Evolutionary conservation across 1,140 invertebrate genomes (phyloP).

Genomic region (Papilio polyxenes): DNA sequence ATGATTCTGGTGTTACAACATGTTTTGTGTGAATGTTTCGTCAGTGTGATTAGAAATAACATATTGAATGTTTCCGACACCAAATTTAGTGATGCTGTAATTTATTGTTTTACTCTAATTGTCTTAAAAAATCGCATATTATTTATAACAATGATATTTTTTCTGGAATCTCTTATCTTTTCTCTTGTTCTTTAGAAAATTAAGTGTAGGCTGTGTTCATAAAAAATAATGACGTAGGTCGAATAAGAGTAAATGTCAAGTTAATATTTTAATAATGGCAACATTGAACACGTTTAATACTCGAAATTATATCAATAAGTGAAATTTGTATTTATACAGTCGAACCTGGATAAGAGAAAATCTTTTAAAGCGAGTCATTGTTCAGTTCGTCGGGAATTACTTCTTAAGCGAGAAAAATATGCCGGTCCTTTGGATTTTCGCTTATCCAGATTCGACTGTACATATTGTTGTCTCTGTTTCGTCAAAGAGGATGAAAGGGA

Average conservation of each 20-base stretch:
- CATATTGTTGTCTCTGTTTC: not conserved
- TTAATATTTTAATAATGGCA: conserved; percentile 6
- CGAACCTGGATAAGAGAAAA: no score
- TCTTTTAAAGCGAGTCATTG: no score
- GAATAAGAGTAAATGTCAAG: conserved; percentile 16
- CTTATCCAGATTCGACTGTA: no score
- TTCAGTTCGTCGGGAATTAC: no score
- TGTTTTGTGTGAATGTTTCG: no score
- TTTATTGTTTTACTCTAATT: conserved; percentile 13
- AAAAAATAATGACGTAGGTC: conserved; percentile 1
- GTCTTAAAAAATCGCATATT: not conserved
- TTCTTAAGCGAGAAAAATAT: no score
- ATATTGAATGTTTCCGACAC: not conserved
- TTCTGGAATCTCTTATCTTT: not conserved
- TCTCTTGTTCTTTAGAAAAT: not conserved
- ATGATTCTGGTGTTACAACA: no score
- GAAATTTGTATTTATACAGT: no score
- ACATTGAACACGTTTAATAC: conserved; percentile 19
- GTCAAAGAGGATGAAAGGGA: not conserved
- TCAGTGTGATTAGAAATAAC: not conserved
- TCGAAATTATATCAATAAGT: conserved; percentile 4
- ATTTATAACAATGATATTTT: conserved; percentile 3
- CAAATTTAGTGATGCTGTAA: conserved; percentile 17
- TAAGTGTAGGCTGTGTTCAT: conserved; percentile 35
- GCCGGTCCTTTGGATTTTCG: no score